These are phyloP conservation scores for Galeopterus variegatus DNA, from an alignment of 2,113 vertebrate genomes.

Conservation along the genomic window DNA sequence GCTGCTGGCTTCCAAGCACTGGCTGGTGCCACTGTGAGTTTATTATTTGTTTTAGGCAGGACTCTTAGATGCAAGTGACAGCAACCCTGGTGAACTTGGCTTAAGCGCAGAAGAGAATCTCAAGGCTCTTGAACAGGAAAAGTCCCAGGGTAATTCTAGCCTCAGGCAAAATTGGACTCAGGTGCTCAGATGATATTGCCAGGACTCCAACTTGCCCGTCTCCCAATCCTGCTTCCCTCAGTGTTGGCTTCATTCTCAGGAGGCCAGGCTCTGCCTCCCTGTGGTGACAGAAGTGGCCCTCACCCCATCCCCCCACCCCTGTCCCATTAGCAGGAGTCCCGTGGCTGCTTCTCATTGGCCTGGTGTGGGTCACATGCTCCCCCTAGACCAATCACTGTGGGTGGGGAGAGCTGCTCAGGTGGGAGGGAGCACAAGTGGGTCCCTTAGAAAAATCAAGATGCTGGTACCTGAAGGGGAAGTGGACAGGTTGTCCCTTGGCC, in stretches of 20 bases:
- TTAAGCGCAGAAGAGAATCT: background rate
- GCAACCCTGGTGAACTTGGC: background rate
- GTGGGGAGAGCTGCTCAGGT: background rate
- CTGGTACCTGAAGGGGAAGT: rapidly evolving
- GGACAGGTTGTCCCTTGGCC: background rate
- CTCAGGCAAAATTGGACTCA: background rate
- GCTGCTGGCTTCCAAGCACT: background rate
- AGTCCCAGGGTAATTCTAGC: background rate
- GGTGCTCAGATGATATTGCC: background rate
- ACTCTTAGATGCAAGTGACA: background rate
- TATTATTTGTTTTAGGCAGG: background rate
- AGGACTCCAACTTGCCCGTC: background rate
- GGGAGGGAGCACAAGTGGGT: background rate
- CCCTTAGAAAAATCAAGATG: background rate
- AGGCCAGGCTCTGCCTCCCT: background rate
- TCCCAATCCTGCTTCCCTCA: background rate
- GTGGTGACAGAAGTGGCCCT: background rate
- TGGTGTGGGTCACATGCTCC: background rate
- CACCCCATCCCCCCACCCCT: too few species aligned
- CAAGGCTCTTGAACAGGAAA: background rate
- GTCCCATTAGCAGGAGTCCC: background rate
- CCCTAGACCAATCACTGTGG: background rate
- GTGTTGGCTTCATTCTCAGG: background rate
- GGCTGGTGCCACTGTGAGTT: background rate
- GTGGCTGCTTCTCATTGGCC: background rate